These are phyloP conservation scores for Paradisaea rubra DNA, from an alignment of 2,113 vertebrate genomes.

Conservation along the genomic window DNA sequence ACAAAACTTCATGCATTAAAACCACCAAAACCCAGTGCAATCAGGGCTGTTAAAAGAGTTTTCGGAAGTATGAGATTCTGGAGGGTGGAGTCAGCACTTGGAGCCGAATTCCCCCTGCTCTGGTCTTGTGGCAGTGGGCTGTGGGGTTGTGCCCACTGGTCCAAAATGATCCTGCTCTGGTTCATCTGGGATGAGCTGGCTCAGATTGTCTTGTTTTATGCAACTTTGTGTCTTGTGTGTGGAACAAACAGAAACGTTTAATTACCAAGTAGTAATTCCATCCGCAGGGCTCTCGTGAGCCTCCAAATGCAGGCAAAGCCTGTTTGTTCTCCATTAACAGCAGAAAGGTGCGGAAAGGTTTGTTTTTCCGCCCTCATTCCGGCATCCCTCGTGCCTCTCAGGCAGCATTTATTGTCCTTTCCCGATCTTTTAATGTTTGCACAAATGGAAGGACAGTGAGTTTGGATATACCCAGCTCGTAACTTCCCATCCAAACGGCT, in stretches of 20 bases:
- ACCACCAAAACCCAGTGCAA: rapidly evolving
- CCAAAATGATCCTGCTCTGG: neutral
- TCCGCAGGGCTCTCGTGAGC: neutral
- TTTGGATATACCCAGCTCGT: neutral
- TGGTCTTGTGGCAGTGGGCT: rapidly evolving
- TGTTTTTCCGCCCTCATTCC: neutral
- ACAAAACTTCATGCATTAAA: rapidly evolving
- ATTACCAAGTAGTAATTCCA: neutral
- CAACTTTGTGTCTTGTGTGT: neutral
- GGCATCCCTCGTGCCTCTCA: neutral
- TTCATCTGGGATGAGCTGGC: neutral
- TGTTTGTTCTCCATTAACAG: neutral
- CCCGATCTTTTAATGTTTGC: neutral
- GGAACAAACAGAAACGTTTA: neutral
- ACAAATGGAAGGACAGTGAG: neutral
- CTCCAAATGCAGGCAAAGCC: neutral
- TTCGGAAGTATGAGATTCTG: rapidly evolving
- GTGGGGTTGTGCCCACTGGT: rapidly evolving
- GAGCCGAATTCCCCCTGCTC: rapidly evolving
- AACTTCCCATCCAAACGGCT: neutral
- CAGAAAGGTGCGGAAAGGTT: neutral
- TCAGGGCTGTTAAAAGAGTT: rapidly evolving
- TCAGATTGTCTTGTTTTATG: neutral
- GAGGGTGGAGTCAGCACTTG: rapidly evolving
- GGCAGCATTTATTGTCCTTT: neutral